phyloP scores from a whole-genome alignment of 2,797 vertebrate genomes.

The Gambelia wislizenii region DNA sequence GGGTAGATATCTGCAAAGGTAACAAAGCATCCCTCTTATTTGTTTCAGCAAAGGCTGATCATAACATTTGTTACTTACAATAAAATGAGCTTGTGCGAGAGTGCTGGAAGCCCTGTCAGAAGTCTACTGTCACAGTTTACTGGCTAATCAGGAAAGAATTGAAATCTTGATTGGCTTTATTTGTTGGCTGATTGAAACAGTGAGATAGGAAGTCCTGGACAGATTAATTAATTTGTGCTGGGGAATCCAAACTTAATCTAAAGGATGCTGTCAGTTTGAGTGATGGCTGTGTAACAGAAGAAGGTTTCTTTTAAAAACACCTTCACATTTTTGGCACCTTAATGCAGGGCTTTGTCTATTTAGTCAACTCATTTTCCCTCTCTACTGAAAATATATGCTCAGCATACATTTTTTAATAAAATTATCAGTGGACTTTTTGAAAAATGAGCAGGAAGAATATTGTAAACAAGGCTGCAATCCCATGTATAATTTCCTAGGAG shows the following conservation, averaged over 20 bases:
- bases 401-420: conserved; percentile 2
- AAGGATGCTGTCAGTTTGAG: conserved; percentile 87
- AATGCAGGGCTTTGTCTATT: conserved; percentile 57
- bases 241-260: conserved; percentile 87
- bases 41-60: conserved; percentile 49
- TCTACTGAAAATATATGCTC: conserved; percentile 49
- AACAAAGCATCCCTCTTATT: conserved; percentile 42
- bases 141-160: conserved; percentile 93
- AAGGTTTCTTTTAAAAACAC: conserved; percentile 20
- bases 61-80: conserved; percentile 37
- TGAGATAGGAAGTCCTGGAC: conserved; percentile 87
- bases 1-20: conserved; percentile 40
- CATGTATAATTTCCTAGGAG: neutral
- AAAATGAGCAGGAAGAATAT: neutral
- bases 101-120: conserved; percentile 63
- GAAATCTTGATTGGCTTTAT: conserved; percentile 93
- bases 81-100: conserved; percentile 61
- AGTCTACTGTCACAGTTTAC: conserved; percentile 71
- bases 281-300: conserved; percentile 84
- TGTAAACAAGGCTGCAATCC: neutral
- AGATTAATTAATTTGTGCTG: conserved; percentile 93
- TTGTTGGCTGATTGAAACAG: conserved; percentile 91
- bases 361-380: conserved; percentile 60
- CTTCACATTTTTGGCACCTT: conserved; percentile 51
- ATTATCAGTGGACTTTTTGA: neutral